Percentiles rank a stretch among this genome's conserved stretches.
phyloP scores from a whole-genome alignment of 1,140 invertebrate species.

The Antheraea mylitta region DNA sequence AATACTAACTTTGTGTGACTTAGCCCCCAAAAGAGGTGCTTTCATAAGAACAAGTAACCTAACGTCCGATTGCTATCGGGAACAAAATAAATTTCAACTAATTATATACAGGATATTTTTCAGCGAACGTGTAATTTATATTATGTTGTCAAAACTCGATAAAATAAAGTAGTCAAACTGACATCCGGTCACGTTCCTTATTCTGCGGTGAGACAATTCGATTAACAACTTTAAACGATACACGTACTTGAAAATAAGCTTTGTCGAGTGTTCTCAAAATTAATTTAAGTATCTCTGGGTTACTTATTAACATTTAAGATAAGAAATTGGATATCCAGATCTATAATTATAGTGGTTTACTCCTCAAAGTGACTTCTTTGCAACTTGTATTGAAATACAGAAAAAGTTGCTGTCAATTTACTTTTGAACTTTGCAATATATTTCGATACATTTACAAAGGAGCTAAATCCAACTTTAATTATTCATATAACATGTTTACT shows the following conservation, averaged over 20 bases:
- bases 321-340: not conserved
- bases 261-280: not conserved
- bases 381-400: too few species aligned
- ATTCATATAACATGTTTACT: too few species aligned
- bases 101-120: not conserved
- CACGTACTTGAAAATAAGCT: not conserved
- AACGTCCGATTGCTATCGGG: too few species aligned
- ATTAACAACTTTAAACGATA: constrained; percentile 3
- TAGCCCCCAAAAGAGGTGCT: too few species aligned
- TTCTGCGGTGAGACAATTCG: not conserved
- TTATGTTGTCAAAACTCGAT: not conserved
- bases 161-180: not conserved
- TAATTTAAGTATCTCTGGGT: not conserved
- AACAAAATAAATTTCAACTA: too few species aligned
- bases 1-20: too few species aligned
- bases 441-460: too few species aligned
- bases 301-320: not conserved
- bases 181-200: not conserved
- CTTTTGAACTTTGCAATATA: too few species aligned
- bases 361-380: not conserved
- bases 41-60: too few species aligned
- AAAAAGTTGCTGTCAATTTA: too few species aligned
- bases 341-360: not conserved
- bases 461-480: too few species aligned
- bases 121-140: not conserved